A percentile compares a stretch with the other conserved stretches of the same genome.
Conservation (phyloP, 2,888 invertebrate genomes). For the Eristalinus sepulchralis region DNA sequence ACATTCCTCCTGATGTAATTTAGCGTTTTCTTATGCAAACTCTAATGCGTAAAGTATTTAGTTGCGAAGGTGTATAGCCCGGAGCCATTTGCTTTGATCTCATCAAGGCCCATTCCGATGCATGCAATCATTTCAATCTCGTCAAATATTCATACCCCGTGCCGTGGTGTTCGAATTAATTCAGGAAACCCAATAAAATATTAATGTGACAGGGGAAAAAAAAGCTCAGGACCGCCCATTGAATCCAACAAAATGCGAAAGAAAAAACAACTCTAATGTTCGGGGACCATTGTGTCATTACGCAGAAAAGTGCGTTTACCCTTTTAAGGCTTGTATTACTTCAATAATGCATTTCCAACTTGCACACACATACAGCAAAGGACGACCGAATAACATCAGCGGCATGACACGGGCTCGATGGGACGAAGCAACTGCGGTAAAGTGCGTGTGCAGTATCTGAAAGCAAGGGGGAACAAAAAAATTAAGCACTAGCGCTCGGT, state of each 20-base stretch:
- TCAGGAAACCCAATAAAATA: slow-evolving; percentile 39
- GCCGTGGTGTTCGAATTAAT: slow-evolving; percentile 22
- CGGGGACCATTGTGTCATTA: slow-evolving; percentile 39
- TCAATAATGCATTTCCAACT: slow-evolving; percentile 32
- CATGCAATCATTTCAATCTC: slow-evolving; percentile 20
- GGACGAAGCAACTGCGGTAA: not conserved
- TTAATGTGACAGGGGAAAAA: slow-evolving; percentile 29
- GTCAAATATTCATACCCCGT: slow-evolving; percentile 43
- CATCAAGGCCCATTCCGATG: slow-evolving; percentile 16
- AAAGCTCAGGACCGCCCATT: slow-evolving; percentile 47
- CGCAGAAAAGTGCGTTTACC: slow-evolving; percentile 52
- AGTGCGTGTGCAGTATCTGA: slow-evolving; percentile 29
- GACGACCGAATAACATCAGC: not conserved
- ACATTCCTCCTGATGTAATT: not conserved
- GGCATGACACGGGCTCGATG: not conserved
- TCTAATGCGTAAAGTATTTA: not conserved
- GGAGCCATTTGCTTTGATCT: slow-evolving; percentile 24
- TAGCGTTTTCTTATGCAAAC: not conserved
- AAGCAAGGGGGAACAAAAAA: slow-evolving; percentile 1
- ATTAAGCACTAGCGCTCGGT: not conserved
- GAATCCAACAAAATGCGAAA: slow-evolving; percentile 20
- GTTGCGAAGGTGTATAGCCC: not conserved
- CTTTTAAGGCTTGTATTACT: slow-evolving; percentile 12
- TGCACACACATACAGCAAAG: not conserved
- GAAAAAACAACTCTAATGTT: slow-evolving; percentile 12